These are phyloP conservation scores for Oryzias woworae DNA, from an alignment of 2,113 vertebrate genomes.

Conservation along the genomic window DNA sequence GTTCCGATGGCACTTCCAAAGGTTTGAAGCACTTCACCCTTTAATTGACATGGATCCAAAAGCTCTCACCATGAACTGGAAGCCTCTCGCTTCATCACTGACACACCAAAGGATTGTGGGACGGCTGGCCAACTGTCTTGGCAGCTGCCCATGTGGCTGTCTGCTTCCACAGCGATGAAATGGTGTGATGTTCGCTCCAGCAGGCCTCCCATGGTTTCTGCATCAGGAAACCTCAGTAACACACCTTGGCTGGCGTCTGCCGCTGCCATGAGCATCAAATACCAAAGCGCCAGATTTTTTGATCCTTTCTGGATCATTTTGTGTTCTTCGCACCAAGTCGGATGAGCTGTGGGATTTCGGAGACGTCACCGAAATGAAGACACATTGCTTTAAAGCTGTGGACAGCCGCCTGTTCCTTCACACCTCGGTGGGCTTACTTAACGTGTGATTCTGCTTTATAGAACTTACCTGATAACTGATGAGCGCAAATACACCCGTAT, in stretches of 20 bases:
- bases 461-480: slow-evolving; percentile 37
- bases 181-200: slow-evolving; percentile 82
- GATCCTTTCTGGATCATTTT: background rate
- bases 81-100: slow-evolving; percentile 55
- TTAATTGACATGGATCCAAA: slow-evolving; percentile 39
- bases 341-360: slow-evolving; percentile 34
- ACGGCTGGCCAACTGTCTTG: slow-evolving; percentile 70
- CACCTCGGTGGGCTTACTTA: slow-evolving; percentile 43
- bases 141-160: slow-evolving; percentile 76
- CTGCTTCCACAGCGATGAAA: slow-evolving; percentile 78
- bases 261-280: slow-evolving; percentile 15
- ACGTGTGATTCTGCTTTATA: slow-evolving; percentile 53
- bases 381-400: slow-evolving; percentile 3
- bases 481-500: slow-evolving; percentile 4
- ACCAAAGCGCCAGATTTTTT: slow-evolving; percentile 32
- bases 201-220: slow-evolving; percentile 70
- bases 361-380: slow-evolving; percentile 28
- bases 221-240: slow-evolving; percentile 75
- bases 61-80: slow-evolving; percentile 25
- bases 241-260: slow-evolving; percentile 75
- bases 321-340: slow-evolving; percentile 47
- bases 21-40: slow-evolving; percentile 13
- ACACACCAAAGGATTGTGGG: slow-evolving; percentile 68
- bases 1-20: slow-evolving; percentile 14
- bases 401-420: slow-evolving; percentile 65